These are phyloP conservation scores for Aphidius ervi DNA, from an alignment of 1,140 invertebrate species.

Conservation along the genomic window DNA sequence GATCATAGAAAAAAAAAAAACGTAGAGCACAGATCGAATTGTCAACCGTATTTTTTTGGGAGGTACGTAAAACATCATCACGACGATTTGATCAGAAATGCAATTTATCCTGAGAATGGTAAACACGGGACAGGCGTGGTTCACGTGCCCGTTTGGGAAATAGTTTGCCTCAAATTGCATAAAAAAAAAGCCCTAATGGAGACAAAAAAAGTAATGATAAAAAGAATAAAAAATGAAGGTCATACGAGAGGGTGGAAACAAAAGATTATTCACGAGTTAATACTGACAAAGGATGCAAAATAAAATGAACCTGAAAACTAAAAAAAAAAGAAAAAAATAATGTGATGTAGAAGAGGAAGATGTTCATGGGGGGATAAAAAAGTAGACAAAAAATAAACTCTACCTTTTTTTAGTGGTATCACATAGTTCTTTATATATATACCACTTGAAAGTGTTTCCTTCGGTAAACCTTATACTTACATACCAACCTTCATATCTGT, in stretches of 20 bases:
- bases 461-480: slow-evolving; percentile 16
- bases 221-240: slow-evolving; percentile 26
- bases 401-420: slow-evolving; percentile 25
- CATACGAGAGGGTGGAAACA: slow-evolving; percentile 27
- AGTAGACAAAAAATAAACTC: slow-evolving; percentile 21
- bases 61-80: background rate
- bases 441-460: slow-evolving; percentile 21
- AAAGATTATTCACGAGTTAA: too few relatives aligned
- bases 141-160: slow-evolving; percentile 31
- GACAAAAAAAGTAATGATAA: slow-evolving; percentile 12
- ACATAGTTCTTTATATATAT: slow-evolving; percentile 14
- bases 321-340: slow-evolving; percentile 25
- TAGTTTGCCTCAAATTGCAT: slow-evolving; percentile 35
- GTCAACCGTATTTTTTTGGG: slow-evolving; percentile 10
- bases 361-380: slow-evolving; percentile 21
- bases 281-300: background rate
- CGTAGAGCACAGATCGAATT: too few relatives aligned
- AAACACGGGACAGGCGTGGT: slow-evolving; percentile 48
- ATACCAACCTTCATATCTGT: slow-evolving; percentile 3
- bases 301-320: slow-evolving; percentile 1
- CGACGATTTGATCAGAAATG: slow-evolving; percentile 31
- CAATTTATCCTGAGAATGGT: slow-evolving; percentile 38
- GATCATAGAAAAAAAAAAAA: too few relatives aligned
- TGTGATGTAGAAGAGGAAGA: slow-evolving; percentile 29
- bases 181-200: slow-evolving; percentile 16